Conservation (phyloP, 2,888 invertebrate species). For the Aphelenchoides bicaudatus region DNA sequence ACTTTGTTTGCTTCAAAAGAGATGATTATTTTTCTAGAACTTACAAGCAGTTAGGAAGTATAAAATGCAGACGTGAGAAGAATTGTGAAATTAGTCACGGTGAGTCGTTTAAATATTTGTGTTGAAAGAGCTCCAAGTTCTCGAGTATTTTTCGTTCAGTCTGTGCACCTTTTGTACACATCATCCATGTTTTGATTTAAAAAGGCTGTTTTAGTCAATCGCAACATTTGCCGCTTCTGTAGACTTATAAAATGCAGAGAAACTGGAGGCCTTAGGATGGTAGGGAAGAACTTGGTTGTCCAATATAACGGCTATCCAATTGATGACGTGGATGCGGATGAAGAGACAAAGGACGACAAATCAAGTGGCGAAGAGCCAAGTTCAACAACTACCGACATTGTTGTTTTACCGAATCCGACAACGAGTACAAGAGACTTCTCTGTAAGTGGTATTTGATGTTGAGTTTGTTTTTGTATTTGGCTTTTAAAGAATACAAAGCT, state of each 20-base stretch:
- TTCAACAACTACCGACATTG: background rate
- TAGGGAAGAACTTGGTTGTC: background rate
- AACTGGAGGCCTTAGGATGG: background rate
- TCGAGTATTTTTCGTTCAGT: background rate
- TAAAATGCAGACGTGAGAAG: conserved; percentile 3
- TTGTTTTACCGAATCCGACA: background rate
- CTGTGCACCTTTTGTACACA: too few relatives aligned
- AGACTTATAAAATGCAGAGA: background rate
- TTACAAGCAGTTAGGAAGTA: background rate
- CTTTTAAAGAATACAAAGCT: too few relatives aligned
- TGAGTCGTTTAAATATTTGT: background rate
- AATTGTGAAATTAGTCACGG: background rate
- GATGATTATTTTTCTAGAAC: background rate
- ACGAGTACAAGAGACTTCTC: background rate
- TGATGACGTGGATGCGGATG: background rate
- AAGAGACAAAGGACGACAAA: background rate
- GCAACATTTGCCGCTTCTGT: too few relatives aligned
- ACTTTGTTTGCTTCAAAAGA: background rate
- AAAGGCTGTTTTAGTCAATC: too few relatives aligned
- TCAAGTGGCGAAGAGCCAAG: background rate
- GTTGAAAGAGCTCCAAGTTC: background rate
- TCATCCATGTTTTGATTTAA: too few relatives aligned
- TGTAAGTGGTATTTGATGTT: background rate
- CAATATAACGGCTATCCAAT: conserved; percentile 8
- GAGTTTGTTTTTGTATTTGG: too few relatives aligned